Evolutionary conservation across 2,797 vertebrate species (phyloP).

Genomic region (Simalia tracyae): DNA sequence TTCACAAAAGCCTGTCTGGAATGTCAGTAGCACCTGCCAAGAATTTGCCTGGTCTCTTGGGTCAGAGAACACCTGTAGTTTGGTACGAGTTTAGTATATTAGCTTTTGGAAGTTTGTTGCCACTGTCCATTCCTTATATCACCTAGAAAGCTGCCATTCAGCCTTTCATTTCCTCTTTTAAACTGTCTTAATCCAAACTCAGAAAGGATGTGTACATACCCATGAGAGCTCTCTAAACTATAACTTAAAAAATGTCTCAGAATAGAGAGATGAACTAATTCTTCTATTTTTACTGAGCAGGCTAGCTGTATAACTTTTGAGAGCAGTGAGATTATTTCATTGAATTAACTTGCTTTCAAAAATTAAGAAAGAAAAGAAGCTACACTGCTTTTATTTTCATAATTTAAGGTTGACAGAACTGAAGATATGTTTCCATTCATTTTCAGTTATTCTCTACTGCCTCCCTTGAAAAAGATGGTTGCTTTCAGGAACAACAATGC

Average conservation of each 20-base stretch:
- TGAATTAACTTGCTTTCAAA: constrained; percentile 12
- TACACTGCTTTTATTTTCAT: constrained; percentile 43
- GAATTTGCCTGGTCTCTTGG: constrained; percentile 50
- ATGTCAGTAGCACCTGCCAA: constrained; percentile 61
- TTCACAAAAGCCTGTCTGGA: constrained; percentile 56
- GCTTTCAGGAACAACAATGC: constrained; percentile 38
- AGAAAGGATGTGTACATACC: background rate
- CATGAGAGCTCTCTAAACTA: background rate
- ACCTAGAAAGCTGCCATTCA: constrained; percentile 22
- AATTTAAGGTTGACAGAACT: constrained; percentile 18
- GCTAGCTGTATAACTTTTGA: constrained; percentile 29
- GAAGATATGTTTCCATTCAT: constrained; percentile 41
- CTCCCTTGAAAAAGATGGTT: background rate
- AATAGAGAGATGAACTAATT: background rate
- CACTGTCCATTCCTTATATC: constrained; percentile 23
- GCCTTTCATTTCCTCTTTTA: background rate
- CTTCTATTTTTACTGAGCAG: background rate
- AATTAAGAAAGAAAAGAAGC: constrained; percentile 28
- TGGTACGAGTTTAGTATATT: constrained; percentile 36
- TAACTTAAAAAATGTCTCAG: background rate
- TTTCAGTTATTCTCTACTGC: constrained; percentile 57
- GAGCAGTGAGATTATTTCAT: constrained; percentile 26
- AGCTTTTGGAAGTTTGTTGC: constrained; percentile 6
- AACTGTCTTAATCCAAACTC: constrained; percentile 18
- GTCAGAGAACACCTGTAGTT: constrained; percentile 62